Percentiles rank a stretch among this genome's conserved stretches.
Evolutionary conservation across 2,113 vertebrate species (phyloP).

Genomic region (Chloroceryle aenea): DNA sequence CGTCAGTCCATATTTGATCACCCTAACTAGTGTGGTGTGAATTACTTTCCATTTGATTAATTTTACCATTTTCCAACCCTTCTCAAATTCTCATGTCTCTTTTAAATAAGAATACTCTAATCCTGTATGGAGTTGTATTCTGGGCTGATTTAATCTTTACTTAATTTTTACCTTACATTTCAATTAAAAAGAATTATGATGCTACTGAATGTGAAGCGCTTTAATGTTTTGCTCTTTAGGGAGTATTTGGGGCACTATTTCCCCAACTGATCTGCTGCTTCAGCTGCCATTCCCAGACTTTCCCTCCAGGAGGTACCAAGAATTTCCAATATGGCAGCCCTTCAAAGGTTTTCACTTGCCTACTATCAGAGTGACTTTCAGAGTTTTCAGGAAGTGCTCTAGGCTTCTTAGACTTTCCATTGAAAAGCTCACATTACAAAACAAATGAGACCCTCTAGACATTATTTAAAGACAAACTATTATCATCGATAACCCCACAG

Average conservation of each 20-base stretch:
- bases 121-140: not conserved
- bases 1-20: not conserved
- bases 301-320: not conserved
- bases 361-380: not conserved
- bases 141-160: not conserved
- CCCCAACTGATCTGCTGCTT: not conserved
- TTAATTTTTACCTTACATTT: not conserved
- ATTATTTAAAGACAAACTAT: constrained; percentile 15
- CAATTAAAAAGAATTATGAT: not conserved
- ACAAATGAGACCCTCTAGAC: not conserved
- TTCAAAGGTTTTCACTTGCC: not conserved
- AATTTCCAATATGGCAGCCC: not conserved
- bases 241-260: not conserved
- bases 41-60: not conserved
- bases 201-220: not conserved
- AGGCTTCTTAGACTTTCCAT: not conserved
- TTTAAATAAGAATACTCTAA: not conserved
- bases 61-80: not conserved
- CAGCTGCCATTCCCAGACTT: not conserved
- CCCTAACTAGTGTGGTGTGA: not conserved
- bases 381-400: not conserved
- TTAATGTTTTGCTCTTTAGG: not conserved
- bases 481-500: not conserved
- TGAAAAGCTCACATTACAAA: not conserved
- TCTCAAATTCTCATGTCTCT: not conserved